phyloP scores from a whole-genome alignment of 2,113 vertebrate genomes.

The Loxodonta africana region DNA sequence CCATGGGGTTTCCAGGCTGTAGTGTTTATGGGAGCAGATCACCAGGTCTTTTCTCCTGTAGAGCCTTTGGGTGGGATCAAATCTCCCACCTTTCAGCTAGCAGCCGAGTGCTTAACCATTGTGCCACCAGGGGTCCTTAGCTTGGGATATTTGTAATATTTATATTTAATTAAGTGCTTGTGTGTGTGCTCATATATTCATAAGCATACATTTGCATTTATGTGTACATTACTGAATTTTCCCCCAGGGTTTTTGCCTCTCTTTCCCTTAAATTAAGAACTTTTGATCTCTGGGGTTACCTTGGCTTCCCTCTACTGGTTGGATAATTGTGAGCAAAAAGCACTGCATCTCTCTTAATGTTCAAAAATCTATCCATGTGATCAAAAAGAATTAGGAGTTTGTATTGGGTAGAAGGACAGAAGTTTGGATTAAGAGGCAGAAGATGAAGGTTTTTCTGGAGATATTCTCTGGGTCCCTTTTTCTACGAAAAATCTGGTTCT shows the following conservation, averaged over 20 bases:
- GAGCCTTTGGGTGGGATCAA: neutral
- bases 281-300: neutral
- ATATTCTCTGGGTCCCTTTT: neutral
- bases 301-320: neutral
- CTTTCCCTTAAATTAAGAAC: neutral
- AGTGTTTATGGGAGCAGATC: neutral
- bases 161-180: neutral
- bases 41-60: neutral
- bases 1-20: neutral
- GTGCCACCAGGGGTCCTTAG: neutral
- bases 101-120: neutral
- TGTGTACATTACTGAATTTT: neutral
- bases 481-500: conserved; percentile 27
- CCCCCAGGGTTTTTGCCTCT: neutral
- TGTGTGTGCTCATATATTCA: neutral
- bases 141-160: neutral
- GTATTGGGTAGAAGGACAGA: neutral
- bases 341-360: neutral
- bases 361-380: neutral
- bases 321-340: neutral
- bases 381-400: conserved; percentile 42
- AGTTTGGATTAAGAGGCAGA: neutral
- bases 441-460: neutral
- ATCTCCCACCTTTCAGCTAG: too few relatives aligned
- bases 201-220: neutral